These are phyloP conservation scores for Plecturocebus donacophilus DNA, from an alignment of 2,113 vertebrate species.

Conservation along the genomic window DNA sequence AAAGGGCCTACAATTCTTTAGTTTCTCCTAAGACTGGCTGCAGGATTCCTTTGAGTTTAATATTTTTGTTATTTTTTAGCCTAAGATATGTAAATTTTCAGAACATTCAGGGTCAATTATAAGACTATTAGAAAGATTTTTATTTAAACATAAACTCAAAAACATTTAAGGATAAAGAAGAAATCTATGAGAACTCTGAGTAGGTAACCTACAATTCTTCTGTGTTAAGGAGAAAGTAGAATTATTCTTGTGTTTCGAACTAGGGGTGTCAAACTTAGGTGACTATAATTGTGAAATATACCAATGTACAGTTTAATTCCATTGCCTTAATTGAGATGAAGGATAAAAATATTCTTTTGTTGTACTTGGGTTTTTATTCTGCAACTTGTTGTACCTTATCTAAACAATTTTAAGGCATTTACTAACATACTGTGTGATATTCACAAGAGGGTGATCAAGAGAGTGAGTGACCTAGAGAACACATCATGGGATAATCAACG, in stretches of 20 bases:
- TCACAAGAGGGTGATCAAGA: neutral
- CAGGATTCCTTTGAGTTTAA: neutral
- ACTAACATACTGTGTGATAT: neutral
- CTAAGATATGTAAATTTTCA: neutral
- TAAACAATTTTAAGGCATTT: neutral
- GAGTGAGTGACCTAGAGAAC: neutral
- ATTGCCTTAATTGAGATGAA: neutral
- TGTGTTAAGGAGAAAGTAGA: neutral
- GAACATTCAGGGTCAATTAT: neutral
- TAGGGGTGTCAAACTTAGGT: neutral
- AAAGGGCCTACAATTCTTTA: neutral
- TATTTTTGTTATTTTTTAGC: neutral
- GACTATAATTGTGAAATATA: neutral
- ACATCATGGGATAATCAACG: neutral
- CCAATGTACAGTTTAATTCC: neutral
- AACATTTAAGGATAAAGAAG: neutral
- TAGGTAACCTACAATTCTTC: neutral
- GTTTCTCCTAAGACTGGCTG: neutral
- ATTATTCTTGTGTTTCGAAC: neutral
- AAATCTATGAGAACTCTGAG: neutral
- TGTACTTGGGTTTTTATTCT: neutral
- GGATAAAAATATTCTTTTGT: neutral
- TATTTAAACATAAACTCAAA: neutral
- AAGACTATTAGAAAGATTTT: neutral
- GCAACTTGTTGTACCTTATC: neutral